A percentile compares a stretch with the other conserved stretches of the same genome.
Evolutionary conservation across 2,797 vertebrate species (phyloP).

Genomic region (Crypturellus tataupa): DNA sequence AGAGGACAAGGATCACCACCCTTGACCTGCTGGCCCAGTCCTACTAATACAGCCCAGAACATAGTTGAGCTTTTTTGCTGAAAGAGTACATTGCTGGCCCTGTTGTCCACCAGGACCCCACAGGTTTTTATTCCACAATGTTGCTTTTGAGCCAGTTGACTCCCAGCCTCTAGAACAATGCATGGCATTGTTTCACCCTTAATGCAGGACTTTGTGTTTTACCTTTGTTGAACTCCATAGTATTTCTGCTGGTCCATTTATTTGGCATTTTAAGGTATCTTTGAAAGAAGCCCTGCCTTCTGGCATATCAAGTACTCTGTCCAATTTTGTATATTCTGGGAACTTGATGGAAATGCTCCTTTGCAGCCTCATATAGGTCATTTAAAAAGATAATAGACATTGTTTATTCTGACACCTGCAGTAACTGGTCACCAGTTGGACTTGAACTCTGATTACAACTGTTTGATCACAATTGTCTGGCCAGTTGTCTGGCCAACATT

Average conservation of each 20-base stretch:
- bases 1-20: neutral
- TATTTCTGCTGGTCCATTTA: neutral
- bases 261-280: neutral
- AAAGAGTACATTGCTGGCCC: neutral
- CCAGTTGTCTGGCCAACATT: neutral
- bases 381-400: neutral
- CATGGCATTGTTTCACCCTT: neutral
- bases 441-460: neutral
- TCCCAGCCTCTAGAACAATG: neutral
- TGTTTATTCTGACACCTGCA: neutral
- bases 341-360: neutral
- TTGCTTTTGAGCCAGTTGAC: neutral
- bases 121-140: neutral
- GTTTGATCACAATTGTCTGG: neutral
- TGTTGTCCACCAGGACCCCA: neutral
- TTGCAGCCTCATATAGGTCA: neutral
- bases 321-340: neutral
- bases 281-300: neutral
- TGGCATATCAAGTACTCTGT: neutral
- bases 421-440: neutral
- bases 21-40: neutral
- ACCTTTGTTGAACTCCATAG: neutral
- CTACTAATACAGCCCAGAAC: neutral
- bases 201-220: neutral
- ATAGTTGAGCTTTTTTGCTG: neutral